Evolutionary conservation across 2,797 vertebrate genomes (phyloP).

Genomic region (Geotrypetes seraphini): DNA sequence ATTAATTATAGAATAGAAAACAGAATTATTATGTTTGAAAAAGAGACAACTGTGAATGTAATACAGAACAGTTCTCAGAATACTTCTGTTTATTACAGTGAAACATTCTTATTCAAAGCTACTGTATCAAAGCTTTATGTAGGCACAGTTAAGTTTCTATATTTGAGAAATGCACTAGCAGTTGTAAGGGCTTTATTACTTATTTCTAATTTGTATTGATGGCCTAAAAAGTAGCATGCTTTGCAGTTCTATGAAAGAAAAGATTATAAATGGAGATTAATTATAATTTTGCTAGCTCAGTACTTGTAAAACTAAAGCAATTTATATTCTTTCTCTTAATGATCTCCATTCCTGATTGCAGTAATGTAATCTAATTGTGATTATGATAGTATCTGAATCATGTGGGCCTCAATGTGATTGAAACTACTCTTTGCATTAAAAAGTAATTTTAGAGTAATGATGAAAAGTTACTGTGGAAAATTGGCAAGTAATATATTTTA

Average conservation of each 20-base stretch:
- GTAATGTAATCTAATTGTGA: slow-evolving; percentile 99
- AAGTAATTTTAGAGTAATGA: slow-evolving; percentile 99
- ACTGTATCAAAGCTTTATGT: slow-evolving; percentile 31
- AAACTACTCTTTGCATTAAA: slow-evolving; percentile 99
- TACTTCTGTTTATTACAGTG: slow-evolving; percentile 34
- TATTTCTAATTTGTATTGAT: slow-evolving; percentile 96
- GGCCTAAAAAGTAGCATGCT: slow-evolving; percentile 86
- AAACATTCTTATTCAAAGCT: slow-evolving; percentile 35
- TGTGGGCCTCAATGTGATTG: slow-evolving; percentile 98
- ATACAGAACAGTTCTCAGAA: slow-evolving; percentile 32
- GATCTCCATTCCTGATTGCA: slow-evolving; percentile 98
- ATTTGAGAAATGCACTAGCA: slow-evolving; percentile 43
- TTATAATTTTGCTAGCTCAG: slow-evolving; percentile 99
- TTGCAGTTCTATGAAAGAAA: slow-evolving; percentile 90
- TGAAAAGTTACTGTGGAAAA: slow-evolving; percentile 98
- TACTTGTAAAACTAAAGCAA: slow-evolving; percentile 99
- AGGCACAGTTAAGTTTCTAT: slow-evolving; percentile 51
- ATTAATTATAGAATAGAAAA: too few species aligned
- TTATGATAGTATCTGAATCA: slow-evolving; percentile 99
- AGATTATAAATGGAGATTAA: slow-evolving; percentile 99
- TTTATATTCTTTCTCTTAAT: slow-evolving; percentile 99
- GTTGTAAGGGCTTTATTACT: slow-evolving; percentile 76
- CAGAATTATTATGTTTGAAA: too few species aligned
- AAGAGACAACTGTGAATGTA: slow-evolving; percentile 13
- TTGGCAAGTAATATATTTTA: slow-evolving; percentile 96